Evolutionary conservation across 37 sponge, comb jelly and placozoan species (phyloP).

Genomic region (Amphimedon queenslandica): DNA sequence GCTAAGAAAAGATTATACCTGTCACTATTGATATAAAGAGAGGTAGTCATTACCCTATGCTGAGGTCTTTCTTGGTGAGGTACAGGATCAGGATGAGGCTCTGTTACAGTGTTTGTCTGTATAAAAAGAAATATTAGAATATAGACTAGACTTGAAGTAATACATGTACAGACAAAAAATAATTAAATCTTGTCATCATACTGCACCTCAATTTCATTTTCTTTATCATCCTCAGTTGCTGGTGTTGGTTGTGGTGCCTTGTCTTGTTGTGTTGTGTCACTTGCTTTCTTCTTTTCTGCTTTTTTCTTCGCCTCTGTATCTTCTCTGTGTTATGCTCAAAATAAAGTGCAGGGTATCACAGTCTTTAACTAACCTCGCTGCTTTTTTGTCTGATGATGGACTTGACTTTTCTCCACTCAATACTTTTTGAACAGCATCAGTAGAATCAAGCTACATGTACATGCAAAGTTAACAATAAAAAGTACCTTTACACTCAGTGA

Average conservation of each 20-base stretch:
- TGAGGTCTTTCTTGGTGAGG: background rate
- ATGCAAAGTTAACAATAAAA: too few species aligned
- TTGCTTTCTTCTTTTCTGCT: constrained; percentile 5
- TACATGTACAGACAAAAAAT: too few species aligned
- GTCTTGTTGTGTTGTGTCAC: background rate
- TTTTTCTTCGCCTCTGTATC: constrained; percentile 34
- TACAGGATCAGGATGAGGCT: too few species aligned
- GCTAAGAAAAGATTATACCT: too few species aligned
- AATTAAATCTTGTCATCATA: too few species aligned
- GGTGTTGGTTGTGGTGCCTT: background rate
- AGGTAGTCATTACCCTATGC: background rate
- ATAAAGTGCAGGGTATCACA: background rate
- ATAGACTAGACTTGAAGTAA: too few species aligned
- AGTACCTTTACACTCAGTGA: too few species aligned
- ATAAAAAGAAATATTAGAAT: constrained; percentile 2
- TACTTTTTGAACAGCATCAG: constrained; percentile 69
- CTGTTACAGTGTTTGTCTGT: too few species aligned
- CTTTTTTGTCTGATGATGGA: constrained; percentile 2
- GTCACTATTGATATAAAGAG: too few species aligned
- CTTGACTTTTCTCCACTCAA: constrained; percentile 76
- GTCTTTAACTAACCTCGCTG: background rate
- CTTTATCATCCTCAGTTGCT: background rate
- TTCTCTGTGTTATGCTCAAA: background rate
- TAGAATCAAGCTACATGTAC: constrained; percentile 69
- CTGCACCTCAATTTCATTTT: background rate